Base-by-base conservation (phyloP, 2,888 invertebrate genomes). In the Microctonus aethiopoides region DNA sequence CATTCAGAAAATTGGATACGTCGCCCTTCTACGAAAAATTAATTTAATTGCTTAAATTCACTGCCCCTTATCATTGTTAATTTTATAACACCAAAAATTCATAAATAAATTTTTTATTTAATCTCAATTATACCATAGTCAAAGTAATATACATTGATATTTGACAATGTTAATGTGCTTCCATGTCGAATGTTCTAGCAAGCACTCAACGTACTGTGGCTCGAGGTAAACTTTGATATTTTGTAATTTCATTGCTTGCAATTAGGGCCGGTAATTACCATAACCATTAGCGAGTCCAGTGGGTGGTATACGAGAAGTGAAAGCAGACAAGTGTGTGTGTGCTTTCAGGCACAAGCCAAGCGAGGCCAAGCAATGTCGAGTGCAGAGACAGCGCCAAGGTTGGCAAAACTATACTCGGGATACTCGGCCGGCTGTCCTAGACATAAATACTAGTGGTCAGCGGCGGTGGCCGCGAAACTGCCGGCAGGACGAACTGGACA, bases 221-320 rank as follows among this genome's bases (percentile, higher is more conserved):
- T 22, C 20, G 29, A 22, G 34, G 63, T 72, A 76, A 85, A 85
- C 85, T 86, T 86, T 84, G 85, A 86, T 86, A 86, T 86, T 85
- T 85, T 82, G 85, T 84, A 86, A 86, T 86, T 86, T 83, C 85
- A 85, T 85, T 85, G 85, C 83, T 83, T 78, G 86, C 85, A 85
- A 86, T 86, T 85, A 86, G 84, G 84, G 81, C 80, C 76, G 81
- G 85, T 86, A 86, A 86, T 86, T 86, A 86, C 86, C 86, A 86
- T 85, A 86, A 86, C 84, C 86, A 86, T 86, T 86, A 86, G 84
- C 81, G 82, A 72, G 77, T 74, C 29, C 36, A 60, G 63, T 65
- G 62, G 67, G 72, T 65, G 63, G 71, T 36, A 56, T n/a, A n/a
- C 26, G 7, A 29, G 29, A 7, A 29, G 29, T 29, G 29, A 29